Conservation (phyloP, 2,113 vertebrate genomes). For the Melozone crissalis region DNA sequence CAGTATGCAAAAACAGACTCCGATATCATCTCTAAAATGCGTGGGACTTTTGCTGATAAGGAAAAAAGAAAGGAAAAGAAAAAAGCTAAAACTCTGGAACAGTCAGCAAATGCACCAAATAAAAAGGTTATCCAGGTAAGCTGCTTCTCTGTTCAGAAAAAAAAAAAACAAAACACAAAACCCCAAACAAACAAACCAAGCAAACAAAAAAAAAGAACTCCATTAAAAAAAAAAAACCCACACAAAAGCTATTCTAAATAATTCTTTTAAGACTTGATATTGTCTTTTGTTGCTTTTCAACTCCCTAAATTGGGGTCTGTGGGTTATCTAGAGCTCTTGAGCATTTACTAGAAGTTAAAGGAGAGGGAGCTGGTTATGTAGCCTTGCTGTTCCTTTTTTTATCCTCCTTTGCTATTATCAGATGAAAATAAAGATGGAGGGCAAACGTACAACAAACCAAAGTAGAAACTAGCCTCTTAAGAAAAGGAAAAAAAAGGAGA, state of each 20-base stretch:
- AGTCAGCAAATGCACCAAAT: constrained; percentile 74
- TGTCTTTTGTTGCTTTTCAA: background rate
- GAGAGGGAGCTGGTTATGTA: background rate
- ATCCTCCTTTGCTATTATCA: background rate
- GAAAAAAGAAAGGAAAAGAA: constrained; percentile 98
- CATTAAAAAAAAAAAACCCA: background rate
- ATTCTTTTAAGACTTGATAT: background rate
- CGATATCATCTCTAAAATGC: constrained; percentile 91
- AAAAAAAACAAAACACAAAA: background rate
- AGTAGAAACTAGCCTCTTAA: background rate
- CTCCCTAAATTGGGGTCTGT: background rate
- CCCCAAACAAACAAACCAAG: background rate
- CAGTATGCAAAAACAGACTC: constrained; percentile 99
- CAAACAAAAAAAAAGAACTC: too few species aligned
- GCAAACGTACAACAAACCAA: background rate
- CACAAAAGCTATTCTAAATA: background rate
- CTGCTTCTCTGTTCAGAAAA: background rate
- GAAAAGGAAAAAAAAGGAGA: background rate
- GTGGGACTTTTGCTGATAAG: constrained; percentile 93
- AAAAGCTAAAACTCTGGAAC: constrained; percentile 87
- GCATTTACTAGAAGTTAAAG: background rate
- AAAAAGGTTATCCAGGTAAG: constrained; percentile 86
- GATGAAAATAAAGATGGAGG: background rate
- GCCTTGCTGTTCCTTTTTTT: background rate
- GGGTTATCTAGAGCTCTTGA: background rate